These are phyloP conservation scores for Zoanthus sociatus DNA, from an alignment of 92 coral and sea anemone genomes.

Conservation along the genomic window DNA sequence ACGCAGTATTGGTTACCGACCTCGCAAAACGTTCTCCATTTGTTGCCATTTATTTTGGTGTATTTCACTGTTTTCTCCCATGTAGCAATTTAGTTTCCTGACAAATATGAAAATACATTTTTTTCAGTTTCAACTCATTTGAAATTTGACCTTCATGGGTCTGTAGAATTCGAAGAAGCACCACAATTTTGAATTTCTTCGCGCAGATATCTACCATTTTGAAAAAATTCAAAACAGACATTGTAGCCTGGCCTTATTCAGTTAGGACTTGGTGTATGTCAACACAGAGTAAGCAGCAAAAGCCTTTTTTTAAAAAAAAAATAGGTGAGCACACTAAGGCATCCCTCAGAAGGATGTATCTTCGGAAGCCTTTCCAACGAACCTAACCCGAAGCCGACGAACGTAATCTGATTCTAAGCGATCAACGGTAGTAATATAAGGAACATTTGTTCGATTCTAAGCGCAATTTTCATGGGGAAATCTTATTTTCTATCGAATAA, in stretches of 20 bases:
- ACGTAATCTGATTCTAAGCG: too few relatives aligned
- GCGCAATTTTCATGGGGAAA: too few relatives aligned
- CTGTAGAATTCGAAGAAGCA: slow-evolving; percentile 16
- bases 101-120: background rate
- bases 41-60: slow-evolving; percentile 1
- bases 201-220: background rate
- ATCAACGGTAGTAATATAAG: too few relatives aligned
- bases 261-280: background rate
- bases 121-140: slow-evolving; percentile 11
- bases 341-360: too few relatives aligned
- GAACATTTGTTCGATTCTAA: too few relatives aligned
- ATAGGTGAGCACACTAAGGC: too few relatives aligned
- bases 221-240: background rate
- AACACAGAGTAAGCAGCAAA: background rate
- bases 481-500: too few relatives aligned
- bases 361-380: too few relatives aligned
- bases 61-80: background rate
- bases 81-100: background rate
- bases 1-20: background rate
- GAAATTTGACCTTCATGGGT: slow-evolving; percentile 22
- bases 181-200: background rate
- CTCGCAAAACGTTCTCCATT: slow-evolving; percentile 1
- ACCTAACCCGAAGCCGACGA: too few relatives aligned
- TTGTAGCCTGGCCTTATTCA: slow-evolving; percentile 2
- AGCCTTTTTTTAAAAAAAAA: background rate